Base-by-base conservation (phyloP, 2,888 invertebrate species). In the Agrilus mali region DNA sequence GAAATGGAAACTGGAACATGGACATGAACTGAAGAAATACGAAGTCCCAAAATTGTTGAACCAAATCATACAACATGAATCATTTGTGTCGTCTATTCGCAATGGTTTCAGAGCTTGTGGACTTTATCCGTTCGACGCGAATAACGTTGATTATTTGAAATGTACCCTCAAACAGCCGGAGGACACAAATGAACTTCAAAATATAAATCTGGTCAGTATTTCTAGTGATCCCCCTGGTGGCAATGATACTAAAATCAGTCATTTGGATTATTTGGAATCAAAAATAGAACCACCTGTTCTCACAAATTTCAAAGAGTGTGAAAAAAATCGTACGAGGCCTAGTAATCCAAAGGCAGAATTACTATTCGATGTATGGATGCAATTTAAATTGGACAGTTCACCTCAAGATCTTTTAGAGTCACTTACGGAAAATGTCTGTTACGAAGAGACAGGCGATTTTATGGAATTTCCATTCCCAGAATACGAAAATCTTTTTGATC, bases 1-100 rank as follows among this genome's bases (percentile, higher is more conserved):
- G 36, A 47, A 46, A 36, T 51, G 51, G 49, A 39, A 41, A 12
- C 40, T 47, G 20, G 42, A 53, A 16, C 43, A 53, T 44, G 50
- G 34, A 42, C 47, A 32, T 41, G 38, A 34, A 43, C 48, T 51
- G 16, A 47, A 47, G 41, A 53, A 52, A 41, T 46, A 48, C 15
- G 34, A 52, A 13, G 46, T 51, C 16, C 48, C 50, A 33, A 14
- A 46, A 16, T 41, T 48, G 12, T 36, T 52, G 35, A 46, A 35
- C 14, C 37, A 44, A 35, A 15, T 51, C 14, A 46, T 50, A 31
- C 34, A 32, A n/a, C n/a, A n/a, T n/a, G n/a, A n/a, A n/a, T n/a
- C n/a, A n/a, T n/a, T n/a, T n/a, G n/a, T n/a, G n/a, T n/a, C n/a
- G n/a, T n/a, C n/a, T n/a, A n/a, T n/a, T n/a, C n/a, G n/a, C n/a